Evolutionary conservation across 2,888 invertebrate genomes (phyloP), one percentile per base, ranked within the genome.

Genomic region (Drosophila anomalata): DNA sequence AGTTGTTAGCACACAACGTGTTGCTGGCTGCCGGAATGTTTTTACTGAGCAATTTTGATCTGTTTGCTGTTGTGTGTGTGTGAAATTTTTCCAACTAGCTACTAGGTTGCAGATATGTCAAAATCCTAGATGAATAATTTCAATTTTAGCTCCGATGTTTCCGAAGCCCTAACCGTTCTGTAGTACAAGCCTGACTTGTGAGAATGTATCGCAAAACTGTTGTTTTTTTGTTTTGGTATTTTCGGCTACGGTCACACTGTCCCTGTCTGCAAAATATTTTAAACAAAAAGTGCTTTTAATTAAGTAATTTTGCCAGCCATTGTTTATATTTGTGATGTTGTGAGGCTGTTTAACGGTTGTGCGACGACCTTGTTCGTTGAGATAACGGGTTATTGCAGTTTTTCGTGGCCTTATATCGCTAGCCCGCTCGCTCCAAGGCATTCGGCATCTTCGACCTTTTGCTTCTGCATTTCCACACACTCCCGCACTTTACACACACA

Each of bases 21-120:
- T 75, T 66, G 76, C 76, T 73, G 60, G 79, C 86, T 82, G 86
- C 86, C 86, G 83, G 86, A 79, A 75, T 74, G 60, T 71, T 73
- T 67, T 67, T 60, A 79, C 86, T 82, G 73, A 66, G 29, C 53
- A 82, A 85, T 85, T 82, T 82, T 69, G 76, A 76, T 31, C 36
- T 39, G 51, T 57, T 56, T 57, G 52, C 54, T 61, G 61, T 65
- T 52, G 56, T 29, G 54, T 53, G 67, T 31, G 59, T 52, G 22
- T 76, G 69, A 68, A 62, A 54, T 55, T 33, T 67, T 41, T 54
- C 58, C 51, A 56, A 61, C 73, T 67, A 70, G 76, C 73, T 76
- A 71, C 81, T 85, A 47, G 41, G 81, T 71, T 80, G 44, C n/a
- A 26, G 2, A 29, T 9, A 9, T 29, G 47, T 58, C 46, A 24